Percentiles rank a stretch among this genome's conserved stretches.
phyloP scores from a whole-genome alignment of 2,888 invertebrate species.

The Octonoba sinensis region DNA sequence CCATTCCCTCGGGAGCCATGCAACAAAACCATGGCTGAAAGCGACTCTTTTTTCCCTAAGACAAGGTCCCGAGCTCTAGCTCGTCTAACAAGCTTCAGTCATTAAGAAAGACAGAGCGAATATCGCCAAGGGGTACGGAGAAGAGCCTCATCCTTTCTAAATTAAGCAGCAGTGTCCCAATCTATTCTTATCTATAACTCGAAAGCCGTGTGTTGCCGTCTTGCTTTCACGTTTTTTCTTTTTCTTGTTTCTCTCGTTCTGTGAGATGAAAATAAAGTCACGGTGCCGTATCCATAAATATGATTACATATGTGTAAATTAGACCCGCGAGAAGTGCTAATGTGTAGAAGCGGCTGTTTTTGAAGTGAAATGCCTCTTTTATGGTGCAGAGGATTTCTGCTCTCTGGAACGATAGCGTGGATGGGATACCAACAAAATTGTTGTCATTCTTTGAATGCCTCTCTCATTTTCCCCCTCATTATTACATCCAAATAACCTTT shows the following conservation, averaged over 20 bases:
- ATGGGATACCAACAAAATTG: too few species aligned
- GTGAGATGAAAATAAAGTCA: slow-evolving; percentile 52
- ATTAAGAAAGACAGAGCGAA: slow-evolving; percentile 36
- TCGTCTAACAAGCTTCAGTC: slow-evolving; percentile 51
- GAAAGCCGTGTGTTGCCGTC: slow-evolving; percentile 25
- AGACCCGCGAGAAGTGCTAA: slow-evolving; percentile 40
- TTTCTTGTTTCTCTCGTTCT: background rate
- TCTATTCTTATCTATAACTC: slow-evolving; percentile 56
- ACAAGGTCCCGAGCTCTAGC: background rate
- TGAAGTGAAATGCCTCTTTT: background rate
- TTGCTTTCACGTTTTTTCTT: background rate
- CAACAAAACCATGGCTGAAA: background rate
- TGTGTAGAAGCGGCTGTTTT: slow-evolving; percentile 30
- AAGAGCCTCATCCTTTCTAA: slow-evolving; percentile 27
- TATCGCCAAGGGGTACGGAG: background rate
- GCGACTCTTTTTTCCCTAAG: slow-evolving; percentile 13
- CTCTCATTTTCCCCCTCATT: too few species aligned
- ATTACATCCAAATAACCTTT: too few species aligned
- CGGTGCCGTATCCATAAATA: slow-evolving; percentile 58
- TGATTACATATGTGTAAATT: slow-evolving; percentile 64
- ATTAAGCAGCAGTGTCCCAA: slow-evolving; percentile 51
- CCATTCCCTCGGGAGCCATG: slow-evolving; percentile 23
- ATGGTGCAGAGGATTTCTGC: too few species aligned
- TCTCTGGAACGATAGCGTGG: too few species aligned
- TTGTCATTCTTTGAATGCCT: too few species aligned